Base-by-base conservation (phyloP, 2,113 vertebrate species). In the Blennius ocellaris region DNA sequence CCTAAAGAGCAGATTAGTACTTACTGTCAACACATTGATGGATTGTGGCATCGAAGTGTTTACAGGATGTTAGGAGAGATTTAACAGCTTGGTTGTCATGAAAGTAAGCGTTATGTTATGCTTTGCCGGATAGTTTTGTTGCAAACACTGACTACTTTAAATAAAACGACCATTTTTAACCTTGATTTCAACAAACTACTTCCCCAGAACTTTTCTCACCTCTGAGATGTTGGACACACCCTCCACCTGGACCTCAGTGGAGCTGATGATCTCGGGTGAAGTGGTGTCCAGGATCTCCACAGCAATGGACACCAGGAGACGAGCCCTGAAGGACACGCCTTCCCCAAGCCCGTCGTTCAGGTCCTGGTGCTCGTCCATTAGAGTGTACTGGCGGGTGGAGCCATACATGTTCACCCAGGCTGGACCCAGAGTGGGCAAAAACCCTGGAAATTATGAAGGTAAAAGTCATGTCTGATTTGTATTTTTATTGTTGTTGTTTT, bases 331-430 rank as follows among this genome's bases (percentile, higher is more conserved):
- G 56, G 98, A 99, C 59, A 99, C 97, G 0, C 98, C 98, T 73
- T 99, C 97, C 0, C 98, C 98, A 6, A 98, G 92, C 0, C 98
- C 98, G 17, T 99, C 98, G 0, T 99, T 99, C 81, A 99, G 91
- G 89, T 99, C 97, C 88, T 99, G 97, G 90, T 99, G 97, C 89
- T 99, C 98, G 0, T 99, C 98, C 94, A 99, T 95, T 12, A 99
- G 93, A 0, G 96, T 97, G 91, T 99, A 99, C 76, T 98, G 98
- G 1, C 98, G 93, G 0, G 96, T 99, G 45, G 98, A 99, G 49
- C 98, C 98, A 0, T 99, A 99, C 97, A 98, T 99, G 92, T 99
- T 99, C 68, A 96, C 97, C 98, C 98, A 99, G 0, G 98, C 95
- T 0, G 97, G 98, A 15, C 98, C 98, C 10, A 99, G 83, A 0